Base-by-base conservation (phyloP, 2,888 invertebrate genomes). In the Cataglyphis cursor region DNA sequence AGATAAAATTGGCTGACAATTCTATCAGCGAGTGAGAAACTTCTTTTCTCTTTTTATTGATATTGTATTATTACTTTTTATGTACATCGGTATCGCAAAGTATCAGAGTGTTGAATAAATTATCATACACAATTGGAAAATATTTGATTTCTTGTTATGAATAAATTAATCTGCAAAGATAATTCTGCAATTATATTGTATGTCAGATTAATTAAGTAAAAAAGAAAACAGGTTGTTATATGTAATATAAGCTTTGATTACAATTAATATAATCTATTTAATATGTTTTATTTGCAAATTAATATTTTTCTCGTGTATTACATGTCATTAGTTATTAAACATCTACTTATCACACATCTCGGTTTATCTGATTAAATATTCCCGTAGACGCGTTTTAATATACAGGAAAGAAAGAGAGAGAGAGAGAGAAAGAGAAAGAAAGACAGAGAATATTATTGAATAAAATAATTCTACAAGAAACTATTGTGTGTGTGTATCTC, bases 311-410 rank as follows among this genome's bases (percentile, higher is more conserved):
- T 65, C 44, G 12, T 10, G 15, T 18, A 44, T 51, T 54, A 54
- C 65, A 24, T 44, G 44, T 10, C 12, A 44, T 59, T 31, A 24
- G 2, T 57, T 57, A 54, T 31, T 28, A 66, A 15, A 76, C 9
- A 65, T 31, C 24, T 66, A 57, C 57, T 65, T 41, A 57, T n/a
- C 41, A n/a, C n/a, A n/a, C 38, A n/a, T 65, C 76, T 65, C 41
- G 65, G n/a, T 65, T 66, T 76, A 76, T 76, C 38, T 41, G 66
- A 76, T 54, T 3, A 21, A 51, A 35, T 18, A 75, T 65, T 65
- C 12, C 28, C n/a, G 28, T 28, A n/a, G n/a, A 65, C 28, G n/a
- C 65, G 38, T 65, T 9, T 28, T n/a, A 12, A 5, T n/a, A n/a
- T 8, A 2, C 18, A 51, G 8, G 8, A n/a, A 8, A 61, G 15